Percentiles rank a stretch among this genome's conserved stretches.
Conservation (phyloP, 2,888 invertebrate genomes). For the Leucophora obtusa region DNA sequence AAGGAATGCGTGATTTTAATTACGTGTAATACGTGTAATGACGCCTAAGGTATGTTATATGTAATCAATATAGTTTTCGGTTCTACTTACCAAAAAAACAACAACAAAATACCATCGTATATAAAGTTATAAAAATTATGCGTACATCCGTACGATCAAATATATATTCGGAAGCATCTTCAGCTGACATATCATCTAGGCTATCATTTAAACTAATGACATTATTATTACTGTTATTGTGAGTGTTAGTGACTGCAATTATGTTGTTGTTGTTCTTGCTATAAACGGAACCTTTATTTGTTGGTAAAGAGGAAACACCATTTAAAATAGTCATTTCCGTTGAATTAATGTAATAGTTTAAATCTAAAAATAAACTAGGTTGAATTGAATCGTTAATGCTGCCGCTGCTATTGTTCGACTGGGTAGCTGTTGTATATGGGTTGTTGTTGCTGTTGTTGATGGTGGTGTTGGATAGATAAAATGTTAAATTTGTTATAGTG, state of each 20-base stretch:
- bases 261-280: constrained; percentile 1
- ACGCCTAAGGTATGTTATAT: too few species aligned
- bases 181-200: constrained; percentile 66
- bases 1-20: too few species aligned
- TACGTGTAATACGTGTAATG: too few species aligned
- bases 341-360: constrained; percentile 60
- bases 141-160: constrained; percentile 87
- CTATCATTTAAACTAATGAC: constrained; percentile 25
- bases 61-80: too few species aligned
- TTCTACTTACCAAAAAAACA: constrained; percentile 89
- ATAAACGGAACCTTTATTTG: constrained; percentile 15
- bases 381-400: neutral
- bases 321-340: constrained; percentile 66
- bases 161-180: constrained; percentile 82
- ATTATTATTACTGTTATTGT: constrained; percentile 4
- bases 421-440: neutral
- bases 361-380: constrained; percentile 54
- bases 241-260: constrained; percentile 19
- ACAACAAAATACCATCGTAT: constrained; percentile 88
- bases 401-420: constrained; percentile 4
- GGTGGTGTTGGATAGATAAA: neutral
- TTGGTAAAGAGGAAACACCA: constrained; percentile 61
- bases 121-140: constrained; percentile 86
- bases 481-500: constrained; percentile 20
- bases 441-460: neutral